A percentile compares a stretch with the other conserved stretches of the same genome.
Evolutionary conservation across 2,888 invertebrate genomes (phyloP).

Genomic region (Agrochola macilenta): DNA sequence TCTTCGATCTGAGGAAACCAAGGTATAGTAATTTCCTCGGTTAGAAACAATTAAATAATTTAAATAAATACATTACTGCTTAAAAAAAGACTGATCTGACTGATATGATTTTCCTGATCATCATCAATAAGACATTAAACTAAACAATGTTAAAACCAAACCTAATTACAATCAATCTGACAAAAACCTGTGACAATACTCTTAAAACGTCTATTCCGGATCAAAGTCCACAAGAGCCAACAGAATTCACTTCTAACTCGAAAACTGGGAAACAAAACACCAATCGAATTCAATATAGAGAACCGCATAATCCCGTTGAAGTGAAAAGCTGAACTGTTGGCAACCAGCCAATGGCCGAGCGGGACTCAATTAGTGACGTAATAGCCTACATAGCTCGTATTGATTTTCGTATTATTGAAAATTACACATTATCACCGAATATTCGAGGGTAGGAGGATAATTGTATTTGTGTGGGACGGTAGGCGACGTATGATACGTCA

Average conservation of each 20-base stretch:
- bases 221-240: slow-evolving; percentile 39
- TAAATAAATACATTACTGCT: background rate
- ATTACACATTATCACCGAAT: slow-evolving; percentile 64
- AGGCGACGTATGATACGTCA: slow-evolving; percentile 23
- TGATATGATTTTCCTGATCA: background rate
- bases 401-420: slow-evolving; percentile 72
- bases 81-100: background rate
- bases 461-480: slow-evolving; percentile 41
- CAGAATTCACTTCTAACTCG: slow-evolving; percentile 58
- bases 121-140: background rate
- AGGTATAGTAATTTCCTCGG: background rate
- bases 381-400: slow-evolving; percentile 72
- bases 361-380: slow-evolving; percentile 82
- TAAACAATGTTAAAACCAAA: background rate
- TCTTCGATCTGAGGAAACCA: background rate
- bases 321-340: slow-evolving; percentile 79
- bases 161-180: background rate
- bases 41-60: background rate
- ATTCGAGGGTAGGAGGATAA: slow-evolving; percentile 47
- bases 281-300: slow-evolving; percentile 67
- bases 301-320: slow-evolving; percentile 79
- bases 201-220: slow-evolving; percentile 37
- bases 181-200: slow-evolving; percentile 10
- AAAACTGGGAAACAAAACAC: slow-evolving; percentile 64
- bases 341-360: slow-evolving; percentile 70